These are phyloP conservation scores for Mystacides longicornis DNA, from an alignment of 2,888 invertebrate species.

Conservation along the genomic window DNA sequence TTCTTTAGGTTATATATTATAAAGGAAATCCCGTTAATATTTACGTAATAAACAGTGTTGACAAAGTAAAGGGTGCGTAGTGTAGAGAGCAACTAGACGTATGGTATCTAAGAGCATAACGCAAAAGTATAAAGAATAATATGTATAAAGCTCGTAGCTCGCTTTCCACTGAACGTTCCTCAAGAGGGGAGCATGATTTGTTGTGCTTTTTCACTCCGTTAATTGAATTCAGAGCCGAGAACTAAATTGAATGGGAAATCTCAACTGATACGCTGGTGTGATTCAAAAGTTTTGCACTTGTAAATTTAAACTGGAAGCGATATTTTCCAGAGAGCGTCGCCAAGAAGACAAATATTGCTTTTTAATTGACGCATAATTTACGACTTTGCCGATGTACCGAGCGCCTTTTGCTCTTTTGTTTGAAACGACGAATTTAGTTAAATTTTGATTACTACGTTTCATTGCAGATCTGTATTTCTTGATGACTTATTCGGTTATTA, in stretches of 20 bases:
- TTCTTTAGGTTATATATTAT: too few species aligned
- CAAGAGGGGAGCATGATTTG: constrained; percentile 1
- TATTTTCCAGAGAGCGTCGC: neutral
- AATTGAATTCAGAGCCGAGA: neutral
- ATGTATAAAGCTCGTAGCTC: neutral
- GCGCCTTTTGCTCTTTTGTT: too few species aligned
- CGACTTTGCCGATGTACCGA: neutral
- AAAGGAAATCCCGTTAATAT: too few species aligned
- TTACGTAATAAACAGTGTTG: neutral
- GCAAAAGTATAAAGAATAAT: neutral
- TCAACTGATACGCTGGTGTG: neutral
- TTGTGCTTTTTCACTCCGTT: neutral
- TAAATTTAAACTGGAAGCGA: neutral
- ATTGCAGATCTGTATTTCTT: too few species aligned
- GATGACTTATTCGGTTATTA: too few species aligned
- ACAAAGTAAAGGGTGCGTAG: neutral
- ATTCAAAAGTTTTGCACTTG: neutral
- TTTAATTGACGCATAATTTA: neutral
- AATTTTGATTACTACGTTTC: too few species aligned
- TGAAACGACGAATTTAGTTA: too few species aligned
- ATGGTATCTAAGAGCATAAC: too few species aligned
- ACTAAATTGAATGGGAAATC: neutral
- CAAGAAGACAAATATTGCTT: neutral
- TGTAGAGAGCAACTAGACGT: too few species aligned
- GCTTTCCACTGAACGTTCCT: neutral